phyloP scores from a whole-genome alignment of 2,888 invertebrate species.

The Argyresthia albistria region DNA sequence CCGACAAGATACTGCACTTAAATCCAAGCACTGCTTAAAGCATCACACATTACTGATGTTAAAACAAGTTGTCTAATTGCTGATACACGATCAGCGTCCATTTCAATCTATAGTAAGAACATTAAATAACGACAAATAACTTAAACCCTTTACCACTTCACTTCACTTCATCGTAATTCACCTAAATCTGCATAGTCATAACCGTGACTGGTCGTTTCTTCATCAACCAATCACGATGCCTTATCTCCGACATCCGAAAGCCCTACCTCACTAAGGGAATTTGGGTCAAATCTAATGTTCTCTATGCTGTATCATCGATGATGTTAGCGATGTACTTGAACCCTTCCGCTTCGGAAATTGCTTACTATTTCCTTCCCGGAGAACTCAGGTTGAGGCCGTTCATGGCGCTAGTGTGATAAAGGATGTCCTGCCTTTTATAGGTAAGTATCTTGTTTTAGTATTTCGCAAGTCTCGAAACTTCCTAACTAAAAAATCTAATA shows the following conservation, averaged over 20 bases:
- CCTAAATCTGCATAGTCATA: neutral
- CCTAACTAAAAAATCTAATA: too few species aligned
- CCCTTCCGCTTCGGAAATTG: constrained; percentile 38
- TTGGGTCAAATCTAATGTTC: constrained; percentile 25
- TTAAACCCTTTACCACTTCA: neutral
- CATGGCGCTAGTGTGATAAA: too few species aligned
- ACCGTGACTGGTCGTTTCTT: neutral
- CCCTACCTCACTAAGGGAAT: constrained; percentile 14
- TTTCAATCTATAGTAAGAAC: too few species aligned
- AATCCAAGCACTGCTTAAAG: too few species aligned
- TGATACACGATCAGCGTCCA: too few species aligned
- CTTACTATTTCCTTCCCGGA: constrained; percentile 26
- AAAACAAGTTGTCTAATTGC: too few species aligned
- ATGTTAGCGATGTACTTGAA: constrained; percentile 22
- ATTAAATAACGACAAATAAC: too few species aligned
- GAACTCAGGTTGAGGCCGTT: constrained; percentile 5
- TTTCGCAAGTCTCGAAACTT: too few species aligned
- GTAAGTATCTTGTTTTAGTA: too few species aligned
- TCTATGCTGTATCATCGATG: neutral
- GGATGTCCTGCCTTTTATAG: too few species aligned
- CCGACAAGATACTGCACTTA: too few species aligned
- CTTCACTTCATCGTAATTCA: neutral
- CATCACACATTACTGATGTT: too few species aligned
- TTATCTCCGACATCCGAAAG: constrained; percentile 5
- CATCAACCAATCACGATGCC: neutral